Base-by-base conservation (phyloP, 1,140 invertebrate genomes). In the Drosophila burlai region DNA sequence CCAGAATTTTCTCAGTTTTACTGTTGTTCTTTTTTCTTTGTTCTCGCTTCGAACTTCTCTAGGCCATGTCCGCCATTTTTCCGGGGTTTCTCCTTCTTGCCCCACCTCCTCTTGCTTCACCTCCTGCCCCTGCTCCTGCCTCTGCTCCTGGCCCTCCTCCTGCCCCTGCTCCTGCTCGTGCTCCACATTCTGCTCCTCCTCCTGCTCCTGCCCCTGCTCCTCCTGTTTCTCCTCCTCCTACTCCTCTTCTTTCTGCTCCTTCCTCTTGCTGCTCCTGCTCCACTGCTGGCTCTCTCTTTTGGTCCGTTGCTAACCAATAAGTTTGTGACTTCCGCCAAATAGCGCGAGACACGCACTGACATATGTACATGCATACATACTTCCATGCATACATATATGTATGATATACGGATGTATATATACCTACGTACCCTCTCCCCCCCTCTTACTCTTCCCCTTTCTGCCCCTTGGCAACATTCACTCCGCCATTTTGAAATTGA, bases 241-340 rank as follows among this genome's bases (percentile, higher is more conserved):
- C 59, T 42, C 31, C 61, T 50, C 21, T 9, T 26, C 26, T 4
- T 18, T 7, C 29, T 63, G 18, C 50, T 15, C n/a, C 40, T 16
- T 18, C 29, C 46, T 36, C 43, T 16, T 15, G 15, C 3, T 21
- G 21, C 34, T 16, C 13, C 31, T 43, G 11, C 29, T 11, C n/a
- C 40, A 13, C 18, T 31, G 31, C 11, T 21, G 34, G 60, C 54
- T 43, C 36, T 57, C 54, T 57, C 54, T 57, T 73, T 50, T 71
- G 69, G 69, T 72, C 73, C 68, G 80, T 87, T 83, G 80, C 76
- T 83, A 87, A 76, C 83, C 83, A 87, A 87, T 86, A 86, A 83
- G 83, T 86, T 86, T 79, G 64, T 68, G 73, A 87, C 61, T 87
- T 82, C 80, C 83, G 80, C 83, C 80, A 87, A 87, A 87, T 83